These are phyloP conservation scores for Chaunax sp. DNA, from an alignment of 2,797 vertebrate genomes.

Conservation along the genomic window DNA sequence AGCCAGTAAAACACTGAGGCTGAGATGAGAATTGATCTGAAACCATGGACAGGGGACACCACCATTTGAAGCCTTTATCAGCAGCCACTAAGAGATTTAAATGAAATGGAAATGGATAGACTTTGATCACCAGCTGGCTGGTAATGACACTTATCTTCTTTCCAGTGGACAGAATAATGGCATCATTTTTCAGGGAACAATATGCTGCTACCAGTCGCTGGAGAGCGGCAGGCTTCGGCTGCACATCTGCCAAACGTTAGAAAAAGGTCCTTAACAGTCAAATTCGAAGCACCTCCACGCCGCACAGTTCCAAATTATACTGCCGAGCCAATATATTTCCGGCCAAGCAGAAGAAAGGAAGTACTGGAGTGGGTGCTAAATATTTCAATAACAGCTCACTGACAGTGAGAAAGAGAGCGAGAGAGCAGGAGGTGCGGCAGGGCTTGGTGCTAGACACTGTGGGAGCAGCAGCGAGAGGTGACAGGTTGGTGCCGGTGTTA, in stretches of 20 bases:
- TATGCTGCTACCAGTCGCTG: constrained; percentile 14
- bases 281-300: constrained; percentile 46
- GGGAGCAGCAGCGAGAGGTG: constrained; percentile 60
- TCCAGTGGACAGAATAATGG: constrained; percentile 62
- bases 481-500: constrained; percentile 60
- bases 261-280: constrained; percentile 46
- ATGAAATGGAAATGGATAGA: constrained; percentile 60
- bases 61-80: constrained; percentile 44
- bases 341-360: constrained; percentile 56
- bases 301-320: constrained; percentile 33
- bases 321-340: constrained; percentile 54
- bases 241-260: background rate
- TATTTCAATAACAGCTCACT: constrained; percentile 74
- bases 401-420: constrained; percentile 45
- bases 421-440: constrained; percentile 24
- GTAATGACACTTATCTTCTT: constrained; percentile 66
- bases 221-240: constrained; percentile 15
- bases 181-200: constrained; percentile 54
- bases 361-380: constrained; percentile 68
- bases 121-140: constrained; percentile 64
- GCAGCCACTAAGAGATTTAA: constrained; percentile 53
- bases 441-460: constrained; percentile 37
- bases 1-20: constrained; percentile 41
- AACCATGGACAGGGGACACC: constrained; percentile 32
- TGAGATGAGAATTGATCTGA: constrained; percentile 62